phyloP scores from a whole-genome alignment of 2,888 invertebrate species.

The Agrilus biguttatus region DNA sequence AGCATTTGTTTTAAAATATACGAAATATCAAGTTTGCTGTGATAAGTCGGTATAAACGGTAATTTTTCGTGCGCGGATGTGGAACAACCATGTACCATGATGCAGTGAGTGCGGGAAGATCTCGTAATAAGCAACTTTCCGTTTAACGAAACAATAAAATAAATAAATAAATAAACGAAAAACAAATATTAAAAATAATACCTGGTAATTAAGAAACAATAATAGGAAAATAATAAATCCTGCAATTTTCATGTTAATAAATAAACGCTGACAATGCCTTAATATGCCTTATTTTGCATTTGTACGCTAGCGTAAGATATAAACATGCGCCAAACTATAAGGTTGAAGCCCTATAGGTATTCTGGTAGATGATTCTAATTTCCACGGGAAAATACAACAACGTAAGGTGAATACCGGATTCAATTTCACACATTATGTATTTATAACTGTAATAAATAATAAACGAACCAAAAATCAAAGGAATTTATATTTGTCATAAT shows the following conservation, averaged over 20 bases:
- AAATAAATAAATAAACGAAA: not conserved
- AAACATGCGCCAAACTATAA: not conserved
- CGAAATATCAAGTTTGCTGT: conserved; percentile 8
- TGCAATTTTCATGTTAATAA: conserved; percentile 2
- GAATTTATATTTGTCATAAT: no score
- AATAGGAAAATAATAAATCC: not conserved
- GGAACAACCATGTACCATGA: conserved; percentile 1
- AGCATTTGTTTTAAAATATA: conserved; percentile 12
- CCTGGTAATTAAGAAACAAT: not conserved
- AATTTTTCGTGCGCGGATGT: no score
- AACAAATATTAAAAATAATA: no score
- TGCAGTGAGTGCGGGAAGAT: conserved; percentile 5
- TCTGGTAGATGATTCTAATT: no score
- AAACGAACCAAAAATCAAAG: no score
- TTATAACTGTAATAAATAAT: no score
- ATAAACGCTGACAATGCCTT: conserved; percentile 11
- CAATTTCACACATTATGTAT: no score
- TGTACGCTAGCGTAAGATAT: conserved; percentile 6
- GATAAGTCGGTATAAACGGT: conserved; percentile 5
- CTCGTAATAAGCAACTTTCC: conserved; percentile 3
- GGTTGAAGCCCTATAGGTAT: no score
- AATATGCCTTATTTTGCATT: conserved; percentile 13
- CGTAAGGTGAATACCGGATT: no score
- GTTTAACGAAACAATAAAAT: not conserved
- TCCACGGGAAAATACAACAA: no score